Conservation (phyloP, 2,888 invertebrate genomes). For the Sinotaia quadrata region DNA sequence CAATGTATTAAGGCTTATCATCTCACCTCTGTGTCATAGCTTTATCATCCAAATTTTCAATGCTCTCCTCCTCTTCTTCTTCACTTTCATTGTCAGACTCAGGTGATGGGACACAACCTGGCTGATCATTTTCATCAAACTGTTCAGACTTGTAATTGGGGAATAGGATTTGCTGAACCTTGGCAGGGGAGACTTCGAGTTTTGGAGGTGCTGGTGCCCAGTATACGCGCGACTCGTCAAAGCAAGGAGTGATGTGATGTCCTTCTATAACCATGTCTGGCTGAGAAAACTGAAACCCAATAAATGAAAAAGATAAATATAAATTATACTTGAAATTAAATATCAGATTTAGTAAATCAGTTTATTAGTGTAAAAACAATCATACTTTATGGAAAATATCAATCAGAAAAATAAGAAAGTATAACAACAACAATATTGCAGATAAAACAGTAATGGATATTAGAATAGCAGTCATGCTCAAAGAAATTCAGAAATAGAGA, state of each 20-base stretch:
- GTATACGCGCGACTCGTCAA: conserved; percentile 66
- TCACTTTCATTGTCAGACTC: conserved; percentile 44
- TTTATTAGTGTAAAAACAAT: too few species aligned
- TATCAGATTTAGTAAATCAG: not conserved
- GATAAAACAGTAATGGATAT: too few species aligned
- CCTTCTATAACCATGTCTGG: conserved; percentile 54
- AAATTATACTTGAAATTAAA: not conserved
- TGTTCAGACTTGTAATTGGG: conserved; percentile 56
- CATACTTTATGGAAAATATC: too few species aligned
- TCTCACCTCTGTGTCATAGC: conserved; percentile 39
- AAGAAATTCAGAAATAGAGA: too few species aligned
- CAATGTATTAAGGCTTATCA: too few species aligned
- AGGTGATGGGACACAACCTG: conserved; percentile 7
- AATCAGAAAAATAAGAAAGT: too few species aligned
- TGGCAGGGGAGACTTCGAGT: conserved; percentile 63
- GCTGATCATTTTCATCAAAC: conserved; percentile 34
- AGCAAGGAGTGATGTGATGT: conserved; percentile 42
- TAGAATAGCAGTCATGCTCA: too few species aligned
- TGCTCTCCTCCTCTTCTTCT: conserved; percentile 42
- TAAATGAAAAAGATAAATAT: not conserved
- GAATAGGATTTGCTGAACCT: conserved; percentile 65
- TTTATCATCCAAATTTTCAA: conserved; percentile 35
- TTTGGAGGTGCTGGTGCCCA: conserved; percentile 72
- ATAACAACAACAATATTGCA: too few species aligned
- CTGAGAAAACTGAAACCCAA: conserved; percentile 32